A percentile compares a stretch with the other conserved stretches of the same genome.
Conservation (phyloP, 1,140 invertebrate genomes). For the Ylistrum balloti region DNA sequence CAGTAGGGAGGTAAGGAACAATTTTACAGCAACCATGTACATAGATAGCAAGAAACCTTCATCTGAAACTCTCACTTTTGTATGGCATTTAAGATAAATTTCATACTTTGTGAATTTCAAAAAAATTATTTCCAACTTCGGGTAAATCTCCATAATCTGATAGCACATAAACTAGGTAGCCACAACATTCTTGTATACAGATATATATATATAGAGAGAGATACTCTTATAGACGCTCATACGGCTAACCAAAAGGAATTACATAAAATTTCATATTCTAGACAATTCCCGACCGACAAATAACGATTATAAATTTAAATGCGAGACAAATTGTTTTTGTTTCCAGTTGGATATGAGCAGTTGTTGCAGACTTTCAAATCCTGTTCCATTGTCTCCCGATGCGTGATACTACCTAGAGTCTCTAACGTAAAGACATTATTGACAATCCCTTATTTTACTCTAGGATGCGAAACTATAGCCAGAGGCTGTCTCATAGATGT, state of each 20-base stretch:
- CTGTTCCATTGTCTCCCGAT: not conserved
- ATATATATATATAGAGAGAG: not conserved
- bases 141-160: slow-evolving; percentile 1
- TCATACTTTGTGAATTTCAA: not conserved
- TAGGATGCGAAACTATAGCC: not conserved
- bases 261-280: slow-evolving; percentile 29
- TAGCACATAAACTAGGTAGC: not conserved
- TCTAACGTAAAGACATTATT: not conserved
- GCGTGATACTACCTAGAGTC: not conserved
- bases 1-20: not conserved
- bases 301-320: slow-evolving; percentile 20
- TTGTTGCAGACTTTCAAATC: not conserved
- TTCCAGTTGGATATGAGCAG: not conserved
- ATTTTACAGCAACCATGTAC: not conserved
- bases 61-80: not conserved
- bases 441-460: not conserved
- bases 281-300: slow-evolving; percentile 6
- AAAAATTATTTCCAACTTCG: not conserved
- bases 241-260: not conserved
- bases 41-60: not conserved
- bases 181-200: not conserved
- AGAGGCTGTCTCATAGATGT: not conserved
- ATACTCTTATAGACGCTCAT: not conserved
- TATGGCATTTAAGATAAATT: not conserved
- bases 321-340: slow-evolving; percentile 34